Percentiles rank a stretch among this genome's conserved stretches.
These are phyloP conservation scores for Phenganax stokvisi DNA, from an alignment of 92 coral and sea anemone species.

Conservation along the genomic window DNA sequence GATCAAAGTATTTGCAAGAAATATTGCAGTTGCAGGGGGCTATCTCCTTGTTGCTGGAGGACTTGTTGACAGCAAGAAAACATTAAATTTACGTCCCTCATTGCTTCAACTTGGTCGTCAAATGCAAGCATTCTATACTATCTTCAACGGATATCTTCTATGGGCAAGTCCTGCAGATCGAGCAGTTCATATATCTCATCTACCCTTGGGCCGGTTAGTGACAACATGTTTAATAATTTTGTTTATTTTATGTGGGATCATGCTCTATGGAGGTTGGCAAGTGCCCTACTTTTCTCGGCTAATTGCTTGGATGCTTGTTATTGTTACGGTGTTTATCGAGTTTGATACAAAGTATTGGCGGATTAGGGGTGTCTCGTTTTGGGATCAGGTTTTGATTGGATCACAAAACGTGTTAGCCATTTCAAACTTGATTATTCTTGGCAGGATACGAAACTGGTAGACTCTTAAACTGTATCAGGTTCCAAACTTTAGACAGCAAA, in stretches of 20 bases:
- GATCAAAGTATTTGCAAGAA: conserved; percentile 74
- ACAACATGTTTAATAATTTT: conserved; percentile 52
- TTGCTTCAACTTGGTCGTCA: conserved; percentile 75
- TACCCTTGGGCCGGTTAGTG: conserved; percentile 74
- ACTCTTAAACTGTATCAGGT: neutral
- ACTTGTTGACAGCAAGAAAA: conserved; percentile 64
- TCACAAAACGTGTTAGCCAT: conserved; percentile 71
- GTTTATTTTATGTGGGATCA: conserved; percentile 67
- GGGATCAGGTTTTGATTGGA: conserved; percentile 72
- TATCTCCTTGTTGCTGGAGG: conserved; percentile 90
- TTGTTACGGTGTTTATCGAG: conserved; percentile 72
- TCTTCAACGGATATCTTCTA: conserved; percentile 77
- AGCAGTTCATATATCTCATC: conserved; percentile 60
- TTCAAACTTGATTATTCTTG: conserved; percentile 70
- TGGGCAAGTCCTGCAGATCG: conserved; percentile 87
- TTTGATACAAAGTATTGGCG: conserved; percentile 83
- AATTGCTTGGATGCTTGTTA: conserved; percentile 69
- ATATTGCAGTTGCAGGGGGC: conserved; percentile 73
- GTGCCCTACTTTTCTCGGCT: conserved; percentile 87
- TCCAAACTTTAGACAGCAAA: neutral
- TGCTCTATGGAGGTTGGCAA: conserved; percentile 81
- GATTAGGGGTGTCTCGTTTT: conserved; percentile 63
- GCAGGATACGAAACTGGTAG: conserved; percentile 76
- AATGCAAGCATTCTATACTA: conserved; percentile 65
- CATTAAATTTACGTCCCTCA: conserved; percentile 41